Evolutionary conservation across 1,140 invertebrate species (phyloP), one percentile per base, ranked within the genome.

Genomic region (Neodiprion fabricii): DNA sequence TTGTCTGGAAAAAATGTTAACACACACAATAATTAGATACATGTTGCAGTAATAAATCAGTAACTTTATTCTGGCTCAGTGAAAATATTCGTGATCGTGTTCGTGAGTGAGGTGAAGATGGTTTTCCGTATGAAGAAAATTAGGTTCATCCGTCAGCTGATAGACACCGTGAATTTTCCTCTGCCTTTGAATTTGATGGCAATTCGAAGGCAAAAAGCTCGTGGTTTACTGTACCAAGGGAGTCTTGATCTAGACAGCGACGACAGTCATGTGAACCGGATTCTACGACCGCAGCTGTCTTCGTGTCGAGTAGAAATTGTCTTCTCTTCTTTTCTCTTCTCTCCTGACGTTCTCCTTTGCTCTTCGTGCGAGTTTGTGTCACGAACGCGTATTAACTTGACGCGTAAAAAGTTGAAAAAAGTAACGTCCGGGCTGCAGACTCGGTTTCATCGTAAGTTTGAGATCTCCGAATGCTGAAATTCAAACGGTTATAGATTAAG

Each of bases 261-360:
- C 70, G 69, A 78, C 72, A 23, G 67, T 75, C 82, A 81, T 84
- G 83, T 83, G 83, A 84, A 84, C 82, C 83, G 82, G 83, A 84
- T 82, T 81, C 80, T 77, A 79, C 73, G 21, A 66, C 70, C 48
- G 75, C 75, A 74, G 78, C 76, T 79, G 76, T 71, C 72, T 66
- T 72, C 70, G 48, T 72, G 40, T 48, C 12, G 8, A 40, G 21
- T 50, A 50, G 71, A 66, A 40, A 48, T 17, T 76, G 40, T 67
- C 47, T 70, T n/a, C 67, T 23, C 21, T 70, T 48, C 68, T 40
- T 40, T 40, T 67, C 40, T 74, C 67, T 48, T 68, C 23, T 48
- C 48, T 69, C 68, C 49, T 5, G 28, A 40, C 28, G 28, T 5
- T 40, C 70, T 23, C 49, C 49, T 74, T 70, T 61, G 9, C 70